Base-by-base conservation (phyloP, 2,888 invertebrate species). In the Phanerotoma sp. region DNA sequence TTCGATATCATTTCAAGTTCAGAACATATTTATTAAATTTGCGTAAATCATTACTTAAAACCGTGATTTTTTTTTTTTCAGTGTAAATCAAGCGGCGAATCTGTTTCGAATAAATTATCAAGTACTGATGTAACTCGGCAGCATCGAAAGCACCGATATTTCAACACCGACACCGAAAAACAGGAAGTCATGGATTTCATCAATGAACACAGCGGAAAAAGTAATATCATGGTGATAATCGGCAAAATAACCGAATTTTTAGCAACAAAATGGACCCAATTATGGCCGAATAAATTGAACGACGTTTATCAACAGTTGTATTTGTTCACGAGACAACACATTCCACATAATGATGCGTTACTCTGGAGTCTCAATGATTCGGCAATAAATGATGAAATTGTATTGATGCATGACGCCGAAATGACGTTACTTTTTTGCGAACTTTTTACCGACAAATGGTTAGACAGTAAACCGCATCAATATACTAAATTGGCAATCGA, bases 161-260 rank as follows among this genome's bases (percentile, higher is more conserved):
- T 89, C 78, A 84, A 83, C 2, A 81, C 85, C 2, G 83, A 85
- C 32, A 71, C 73, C 47, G 90, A 90, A 79, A 80, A 78, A 59
- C 77, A 77, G 44, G 87, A 89, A 73, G 86, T 89, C 0, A 80
- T 82, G 58, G 75, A 78, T 45, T 87, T 88, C 64, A 83, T 89
- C 65, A 80, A 78, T 50, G 79, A 82, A 66, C 66, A 75, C 55
- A 73, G 70, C 38, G 68, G 68, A 3, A 72, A 72, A 49, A 73
- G 71, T 28, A 82, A 83, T 63, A 80, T 84, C 60, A 81, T 84
- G 64, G 78, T 78, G 40, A 80, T 87, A 62, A 73, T 88, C 7
- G 82, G 83, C 58, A 83, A 83, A 49, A 85, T 81, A 68, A 79
- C 87, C 1, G 77, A 78, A 64, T 78, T 81, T 62, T 73, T 89